Evolutionary conservation across 2,797 vertebrate species (phyloP), one percentile per base, ranked within the genome.

Genomic region (Typhlichthys subterraneus): DNA sequence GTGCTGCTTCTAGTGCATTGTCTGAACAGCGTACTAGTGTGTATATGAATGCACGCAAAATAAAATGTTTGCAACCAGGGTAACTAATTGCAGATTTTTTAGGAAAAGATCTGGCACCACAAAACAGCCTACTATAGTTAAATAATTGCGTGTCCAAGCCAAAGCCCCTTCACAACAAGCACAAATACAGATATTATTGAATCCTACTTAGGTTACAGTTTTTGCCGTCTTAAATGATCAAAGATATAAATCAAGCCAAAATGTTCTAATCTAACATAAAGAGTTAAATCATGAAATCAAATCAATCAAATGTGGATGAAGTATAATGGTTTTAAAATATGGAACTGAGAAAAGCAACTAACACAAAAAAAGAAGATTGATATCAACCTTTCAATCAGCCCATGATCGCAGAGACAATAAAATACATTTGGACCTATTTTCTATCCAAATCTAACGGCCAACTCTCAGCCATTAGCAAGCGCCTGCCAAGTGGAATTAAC

Each of bases 401-500:
- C 54, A 11, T 57, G 62, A 42, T n/a, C 23, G 53, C 62, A 68
- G 48, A 67, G 67, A 75, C 52, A 65, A 62, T 73, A 67, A 81
- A 76, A 68, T 45, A 52, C 29, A 63, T 69, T 80, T 31, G 23
- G 63, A 70, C 67, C 48, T 50, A 31, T 63, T 59, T 54, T 23
- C 23, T 77, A 13, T 57, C 69, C 63, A 48, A 51, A 12, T 48
- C 48, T 79, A 69, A 65, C 57, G 53, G 63, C 65, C 59, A 70
- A 61, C 45, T 71, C 45, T 59, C 19, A 59, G 62, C 58, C 62
- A 45, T 61, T 50, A 53, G 58, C 59, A 17, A 57, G 56, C 5
- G 10, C 67, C 67, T 62, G 77, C 80, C 82, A 86, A 80, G 76
- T 55, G 2, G n/a, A 77, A 80, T 85, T 72, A 77, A 52, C 53